Conservation (phyloP, 2,888 invertebrate species). For the Philaethria dido region DNA sequence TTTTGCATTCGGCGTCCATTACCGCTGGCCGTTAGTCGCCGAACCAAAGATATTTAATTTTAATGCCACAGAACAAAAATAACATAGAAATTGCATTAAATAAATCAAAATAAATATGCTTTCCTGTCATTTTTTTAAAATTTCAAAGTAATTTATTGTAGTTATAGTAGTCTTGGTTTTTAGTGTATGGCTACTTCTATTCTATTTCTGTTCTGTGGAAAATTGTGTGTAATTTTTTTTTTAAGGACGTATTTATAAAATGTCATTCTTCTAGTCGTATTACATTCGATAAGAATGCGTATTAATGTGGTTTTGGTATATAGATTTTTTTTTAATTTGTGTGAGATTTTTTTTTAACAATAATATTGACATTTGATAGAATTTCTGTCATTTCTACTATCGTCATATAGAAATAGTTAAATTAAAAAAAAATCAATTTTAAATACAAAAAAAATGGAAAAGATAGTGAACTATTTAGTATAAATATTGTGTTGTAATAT, state of each 20-base stretch:
- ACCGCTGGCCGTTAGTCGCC: conserved; percentile 38
- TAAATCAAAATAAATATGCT: neutral
- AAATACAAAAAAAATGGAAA: too few relatives aligned
- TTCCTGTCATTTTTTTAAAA: neutral
- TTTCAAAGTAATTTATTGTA: neutral
- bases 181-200: conserved; percentile 2
- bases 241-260: conserved; percentile 12
- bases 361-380: too few relatives aligned
- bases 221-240: conserved; percentile 5
- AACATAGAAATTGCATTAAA: neutral
- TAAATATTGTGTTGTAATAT: neutral
- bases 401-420: too few relatives aligned
- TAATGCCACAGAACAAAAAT: conserved; percentile 16
- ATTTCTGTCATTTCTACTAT: too few relatives aligned
- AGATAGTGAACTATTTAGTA: neutral
- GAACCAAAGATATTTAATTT: conserved; percentile 49
- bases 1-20: conserved; percentile 30
- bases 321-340: neutral
- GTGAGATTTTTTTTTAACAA: too few relatives aligned
- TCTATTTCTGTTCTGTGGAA: neutral
- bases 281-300: conserved; percentile 6
- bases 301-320: neutral
- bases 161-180: neutral
- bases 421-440: too few relatives aligned
- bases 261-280: neutral